Evolutionary conservation across 2,888 invertebrate genomes (phyloP), one percentile per base, ranked within the genome.

Genomic region (Thecocarcelia acutangulata): DNA sequence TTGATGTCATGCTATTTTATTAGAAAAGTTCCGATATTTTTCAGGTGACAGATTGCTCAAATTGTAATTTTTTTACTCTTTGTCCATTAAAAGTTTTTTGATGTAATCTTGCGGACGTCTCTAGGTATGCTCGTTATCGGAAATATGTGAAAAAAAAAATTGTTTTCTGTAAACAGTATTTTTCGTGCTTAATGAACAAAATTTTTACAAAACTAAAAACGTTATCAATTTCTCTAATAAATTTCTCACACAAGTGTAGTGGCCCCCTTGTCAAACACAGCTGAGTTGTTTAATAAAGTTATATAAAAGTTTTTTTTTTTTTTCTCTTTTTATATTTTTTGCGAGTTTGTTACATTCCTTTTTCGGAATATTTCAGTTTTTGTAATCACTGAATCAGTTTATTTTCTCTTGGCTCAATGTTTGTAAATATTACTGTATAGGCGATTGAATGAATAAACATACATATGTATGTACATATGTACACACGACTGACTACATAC

Each of bases 261-360:
- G n/a, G n/a, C n/a, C n/a, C 12, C n/a, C 54, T 44, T 64, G 54
- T 73, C 63, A 46, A 54, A 44, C 46, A 37, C 63, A 73, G 37
- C 42, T n/a, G 42, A 73, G 33, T 21, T 54, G 15, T 46, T 63
- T 54, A 37, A 63, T 73, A 63, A 73, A 63, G 63, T 54, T 63
- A 54, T 73, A 54, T 4, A 9, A 4, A 44, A 42, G n/a, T 37
- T 19, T 28, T 44, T 50, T 58, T 33, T 9, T 40, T 4, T 61
- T 24, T 19, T 24, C n/a, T n/a, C n/a, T n/a, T n/a, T n/a, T n/a
- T n/a, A n/a, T n/a, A 24, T 24, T 56, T 8, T 15, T 19, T 50
- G 21, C 37, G n/a, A n/a, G n/a, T 69, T 58, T 19, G n/a, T 37
- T 21, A 44, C 46, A 69, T 50, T 58, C 37, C 58, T 17, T 33